phyloP scores from a whole-genome alignment of 2,888 invertebrate species.

The Herminia tarsipennalis region DNA sequence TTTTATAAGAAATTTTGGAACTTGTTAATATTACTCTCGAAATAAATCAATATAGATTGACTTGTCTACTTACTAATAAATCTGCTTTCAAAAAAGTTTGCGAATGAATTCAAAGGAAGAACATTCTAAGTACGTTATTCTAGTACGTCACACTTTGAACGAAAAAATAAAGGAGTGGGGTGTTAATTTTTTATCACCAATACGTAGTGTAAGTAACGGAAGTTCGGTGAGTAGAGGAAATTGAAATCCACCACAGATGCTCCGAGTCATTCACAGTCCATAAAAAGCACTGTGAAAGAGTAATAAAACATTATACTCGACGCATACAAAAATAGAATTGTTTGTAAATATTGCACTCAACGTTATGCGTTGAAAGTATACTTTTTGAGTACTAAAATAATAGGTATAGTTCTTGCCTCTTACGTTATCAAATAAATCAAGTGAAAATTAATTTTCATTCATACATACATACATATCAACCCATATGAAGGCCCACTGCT shows the following conservation, averaged over 20 bases:
- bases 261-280: constrained; percentile 74
- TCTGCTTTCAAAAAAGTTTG: background rate
- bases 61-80: background rate
- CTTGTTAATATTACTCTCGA: background rate
- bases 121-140: constrained; percentile 35
- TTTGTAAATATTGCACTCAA: constrained; percentile 43
- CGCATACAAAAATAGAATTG: constrained; percentile 61
- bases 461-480: no score
- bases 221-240: constrained; percentile 78
- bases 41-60: background rate
- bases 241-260: constrained; percentile 81
- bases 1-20: background rate
- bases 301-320: constrained; percentile 68
- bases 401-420: background rate
- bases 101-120: constrained; percentile 6
- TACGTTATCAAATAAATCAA: constrained; percentile 10
- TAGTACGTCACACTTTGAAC: constrained; percentile 51
- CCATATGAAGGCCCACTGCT: no score
- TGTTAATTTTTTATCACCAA: constrained; percentile 75
- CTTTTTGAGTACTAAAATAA: constrained; percentile 11
- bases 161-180: constrained; percentile 56
- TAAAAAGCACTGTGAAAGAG: constrained; percentile 75
- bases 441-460: no score
- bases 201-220: constrained; percentile 74
- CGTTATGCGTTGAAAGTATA: constrained; percentile 12